A percentile compares a stretch with the other conserved stretches of the same genome.
Evolutionary conservation across 2,113 vertebrate genomes (phyloP).

Genomic region (Albula glossodonta): DNA sequence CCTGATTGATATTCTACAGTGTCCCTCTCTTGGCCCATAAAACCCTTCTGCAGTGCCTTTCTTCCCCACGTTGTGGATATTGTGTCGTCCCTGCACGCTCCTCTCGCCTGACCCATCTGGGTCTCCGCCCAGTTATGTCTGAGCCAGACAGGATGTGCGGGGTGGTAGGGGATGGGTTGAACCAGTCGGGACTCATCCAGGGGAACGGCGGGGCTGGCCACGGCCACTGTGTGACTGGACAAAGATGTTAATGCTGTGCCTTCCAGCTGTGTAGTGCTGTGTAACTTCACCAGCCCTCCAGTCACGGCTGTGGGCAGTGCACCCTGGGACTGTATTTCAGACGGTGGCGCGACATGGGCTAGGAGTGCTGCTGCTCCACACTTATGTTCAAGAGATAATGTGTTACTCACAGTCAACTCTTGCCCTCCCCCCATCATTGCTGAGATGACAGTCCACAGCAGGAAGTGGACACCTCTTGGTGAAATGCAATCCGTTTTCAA

Average conservation of each 20-base stretch:
- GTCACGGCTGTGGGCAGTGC: constrained; percentile 26
- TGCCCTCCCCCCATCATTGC: neutral
- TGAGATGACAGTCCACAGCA: neutral
- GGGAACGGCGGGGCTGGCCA: constrained; percentile 34
- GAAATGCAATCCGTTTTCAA: constrained; percentile 12
- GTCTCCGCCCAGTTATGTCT: constrained; percentile 2
- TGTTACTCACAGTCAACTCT: constrained; percentile 39
- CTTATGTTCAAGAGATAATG: constrained; percentile 28
- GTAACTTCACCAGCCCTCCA: constrained; percentile 27
- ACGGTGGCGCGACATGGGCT: constrained; percentile 26
- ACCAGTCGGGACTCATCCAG: constrained; percentile 46
- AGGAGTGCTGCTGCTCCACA: constrained; percentile 33
- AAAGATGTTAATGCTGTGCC: constrained; percentile 57
- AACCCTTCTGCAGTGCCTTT: neutral
- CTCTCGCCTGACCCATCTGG: constrained; percentile 7
- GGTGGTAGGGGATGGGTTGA: neutral
- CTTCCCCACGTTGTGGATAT: neutral
- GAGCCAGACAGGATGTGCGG: constrained; percentile 39
- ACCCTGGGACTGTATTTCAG: constrained; percentile 34
- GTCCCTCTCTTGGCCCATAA: neutral
- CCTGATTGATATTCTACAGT: constrained; percentile 18
- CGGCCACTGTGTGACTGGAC: constrained; percentile 37
- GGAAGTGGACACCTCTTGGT: constrained; percentile 12
- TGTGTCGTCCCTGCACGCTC: neutral
- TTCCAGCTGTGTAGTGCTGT: constrained; percentile 47